These are phyloP conservation scores for Larimichthys crocea DNA, from an alignment of 2,113 vertebrate genomes.

Conservation along the genomic window DNA sequence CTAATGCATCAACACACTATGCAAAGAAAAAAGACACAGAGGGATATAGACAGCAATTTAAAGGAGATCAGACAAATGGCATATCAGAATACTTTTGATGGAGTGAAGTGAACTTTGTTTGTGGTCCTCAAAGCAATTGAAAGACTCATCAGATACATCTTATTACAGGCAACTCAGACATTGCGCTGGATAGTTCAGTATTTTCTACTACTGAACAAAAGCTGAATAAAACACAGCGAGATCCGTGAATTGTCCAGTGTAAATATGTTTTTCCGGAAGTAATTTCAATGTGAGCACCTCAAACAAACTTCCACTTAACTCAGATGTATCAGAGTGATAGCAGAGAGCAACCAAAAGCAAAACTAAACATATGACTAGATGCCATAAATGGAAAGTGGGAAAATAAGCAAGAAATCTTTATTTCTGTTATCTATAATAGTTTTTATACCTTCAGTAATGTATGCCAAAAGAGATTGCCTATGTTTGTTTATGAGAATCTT, in stretches of 20 bases:
- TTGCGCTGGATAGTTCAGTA: background rate
- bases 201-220: background rate
- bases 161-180: background rate
- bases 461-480: background rate
- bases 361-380: background rate
- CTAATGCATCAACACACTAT: background rate
- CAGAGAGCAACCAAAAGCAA: background rate
- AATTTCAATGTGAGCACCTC: background rate
- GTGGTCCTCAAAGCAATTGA: background rate
- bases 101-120: background rate
- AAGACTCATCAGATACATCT: background rate
- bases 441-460: background rate
- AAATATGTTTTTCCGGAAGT: background rate
- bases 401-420: background rate
- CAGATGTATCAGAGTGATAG: background rate
- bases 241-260: background rate
- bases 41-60: background rate
- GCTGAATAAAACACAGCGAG: background rate
- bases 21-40: background rate
- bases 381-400: background rate
- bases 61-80: background rate
- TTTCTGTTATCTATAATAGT: too few relatives aligned
- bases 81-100: background rate
- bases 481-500: slow-evolving; percentile 1
- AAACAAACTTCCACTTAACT: background rate